Base-by-base conservation (phyloP, 2,797 vertebrate genomes). In the Meda fulgida region DNA sequence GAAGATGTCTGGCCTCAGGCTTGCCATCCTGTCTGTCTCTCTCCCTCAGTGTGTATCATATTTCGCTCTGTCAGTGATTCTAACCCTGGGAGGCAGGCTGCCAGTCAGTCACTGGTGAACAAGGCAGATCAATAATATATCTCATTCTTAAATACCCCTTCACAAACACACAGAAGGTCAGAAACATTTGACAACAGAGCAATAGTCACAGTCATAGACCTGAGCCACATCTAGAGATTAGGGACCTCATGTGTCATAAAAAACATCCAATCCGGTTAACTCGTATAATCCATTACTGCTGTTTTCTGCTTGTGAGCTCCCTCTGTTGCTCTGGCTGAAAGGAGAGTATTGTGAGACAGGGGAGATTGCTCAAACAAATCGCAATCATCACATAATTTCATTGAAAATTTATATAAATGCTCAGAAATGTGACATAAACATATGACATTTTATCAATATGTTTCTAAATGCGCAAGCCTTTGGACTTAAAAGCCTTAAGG, bases 81-180 rank as follows among this genome's bases (percentile, higher is more conserved):
- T 80, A 53, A 71, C 29, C 4, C 16, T 31, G 51, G 31, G 78
- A 87, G 85, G 60, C 84, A 76, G 60, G 48, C 78, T 65, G 14
- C 63, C 63, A 84, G 86, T 58, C 75, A 71, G 85, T 85, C 87
- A 83, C 85, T 88, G 85, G 81, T 81, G 78, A 88, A 91, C 87
- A 80, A 88, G 87, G 88, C 84, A 89, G 88, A 88, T 95, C 91
- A 93, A 94, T 94, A 93, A 94, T 93, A 90, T 87, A 94, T 93
- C 77, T 88, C 84, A 88, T 92, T 92, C 92, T 92, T 90, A 94
- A 93, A 94, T 92, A 94, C 90, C 92, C 23, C 89, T 88, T 66
- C 87, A 84, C 86, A 75, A 38, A 66, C 81, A 58, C 43, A 75
- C 63, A 34, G 58, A 66, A 70, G 51, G 76, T 75, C 81, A 83